A percentile compares a stretch with the other conserved stretches of the same genome.
Conservation (phyloP, 2,113 vertebrate species). For the Trichechus manatus region DNA sequence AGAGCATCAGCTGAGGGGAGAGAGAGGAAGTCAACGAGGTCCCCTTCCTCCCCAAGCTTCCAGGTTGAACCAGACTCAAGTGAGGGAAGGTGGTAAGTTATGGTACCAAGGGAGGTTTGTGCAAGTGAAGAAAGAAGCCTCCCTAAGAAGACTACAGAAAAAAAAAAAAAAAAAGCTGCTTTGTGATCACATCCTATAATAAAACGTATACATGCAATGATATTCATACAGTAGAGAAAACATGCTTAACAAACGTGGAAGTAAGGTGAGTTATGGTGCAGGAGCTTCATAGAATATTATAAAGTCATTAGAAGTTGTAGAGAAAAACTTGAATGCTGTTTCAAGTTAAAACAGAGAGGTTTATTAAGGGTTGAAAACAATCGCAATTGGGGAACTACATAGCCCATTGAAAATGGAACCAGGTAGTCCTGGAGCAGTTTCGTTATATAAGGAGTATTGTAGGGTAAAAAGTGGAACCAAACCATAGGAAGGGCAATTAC, state of each 20-base stretch:
- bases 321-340: too few relatives aligned
- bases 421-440: too few relatives aligned
- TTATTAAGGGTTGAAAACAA: too few relatives aligned
- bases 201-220: fast-evolving
- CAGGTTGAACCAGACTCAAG: background rate
- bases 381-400: too few relatives aligned
- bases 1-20: fast-evolving
- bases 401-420: too few relatives aligned
- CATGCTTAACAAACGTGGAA: too few relatives aligned
- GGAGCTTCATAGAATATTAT: background rate
- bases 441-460: too few relatives aligned
- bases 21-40: background rate
- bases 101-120: background rate
- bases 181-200: background rate
- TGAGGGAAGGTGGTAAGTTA: background rate
- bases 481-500: too few relatives aligned
- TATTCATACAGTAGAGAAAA: background rate
- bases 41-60: fast-evolving
- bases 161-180: background rate
- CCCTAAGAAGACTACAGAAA: too few relatives aligned
- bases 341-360: too few relatives aligned
- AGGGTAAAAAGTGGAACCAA: too few relatives aligned
- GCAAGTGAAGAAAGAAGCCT: too few relatives aligned
- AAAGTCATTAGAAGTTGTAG: background rate
- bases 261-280: background rate